Conservation (phyloP, 2,113 vertebrate species). For the Trochalopteron elliotii region DNA sequence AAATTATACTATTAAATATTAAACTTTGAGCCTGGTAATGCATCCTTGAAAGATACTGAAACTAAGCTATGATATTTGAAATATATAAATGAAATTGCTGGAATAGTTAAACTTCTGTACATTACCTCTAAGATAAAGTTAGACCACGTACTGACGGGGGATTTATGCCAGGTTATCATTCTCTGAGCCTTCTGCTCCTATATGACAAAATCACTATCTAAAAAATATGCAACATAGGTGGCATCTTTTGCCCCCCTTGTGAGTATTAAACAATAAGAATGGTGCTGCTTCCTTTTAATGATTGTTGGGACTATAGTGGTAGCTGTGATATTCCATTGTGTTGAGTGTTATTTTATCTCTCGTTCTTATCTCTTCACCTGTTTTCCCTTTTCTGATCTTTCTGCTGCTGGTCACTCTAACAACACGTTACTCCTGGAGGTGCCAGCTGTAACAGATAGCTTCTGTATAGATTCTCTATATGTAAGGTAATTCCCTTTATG, state of each 20-base stretch:
- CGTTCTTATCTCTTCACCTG: conserved; percentile 51
- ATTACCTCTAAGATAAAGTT: neutral
- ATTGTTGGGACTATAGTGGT: neutral
- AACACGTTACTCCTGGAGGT: conserved; percentile 61
- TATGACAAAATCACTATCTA: neutral
- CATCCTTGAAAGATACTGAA: neutral
- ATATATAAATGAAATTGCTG: neutral
- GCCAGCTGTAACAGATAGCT: conserved; percentile 66
- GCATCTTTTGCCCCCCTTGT: rapidly evolving
- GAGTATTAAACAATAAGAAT: neutral
- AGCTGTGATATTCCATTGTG: neutral
- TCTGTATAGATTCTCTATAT: conserved; percentile 61
- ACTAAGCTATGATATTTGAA: neutral
- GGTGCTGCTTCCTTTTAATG: neutral
- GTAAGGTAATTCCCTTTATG: conserved; percentile 65
- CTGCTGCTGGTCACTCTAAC: conserved; percentile 65
- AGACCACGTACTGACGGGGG: neutral
- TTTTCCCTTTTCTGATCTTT: conserved; percentile 62
- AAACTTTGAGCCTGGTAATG: neutral
- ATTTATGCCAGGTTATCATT: neutral
- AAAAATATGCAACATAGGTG: neutral
- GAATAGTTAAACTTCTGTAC: neutral
- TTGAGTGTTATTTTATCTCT: conserved; percentile 10
- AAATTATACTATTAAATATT: neutral
- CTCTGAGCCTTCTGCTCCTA: neutral